Base-by-base conservation (phyloP, 2,888 invertebrate genomes). In the Scaptomyza reducta region DNA sequence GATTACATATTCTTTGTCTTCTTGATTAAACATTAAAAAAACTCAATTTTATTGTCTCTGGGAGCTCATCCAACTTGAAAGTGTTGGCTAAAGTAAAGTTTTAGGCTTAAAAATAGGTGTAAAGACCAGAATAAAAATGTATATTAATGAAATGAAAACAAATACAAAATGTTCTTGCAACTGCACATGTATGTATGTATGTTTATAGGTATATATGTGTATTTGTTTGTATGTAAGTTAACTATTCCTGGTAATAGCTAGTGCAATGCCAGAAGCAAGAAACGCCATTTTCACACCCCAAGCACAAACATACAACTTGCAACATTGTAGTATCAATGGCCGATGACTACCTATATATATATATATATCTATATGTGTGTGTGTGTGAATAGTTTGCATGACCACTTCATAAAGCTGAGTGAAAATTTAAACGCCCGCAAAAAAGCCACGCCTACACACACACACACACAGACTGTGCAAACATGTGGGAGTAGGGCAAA, bases 321-420 rank as follows among this genome's bases (percentile, higher is more conserved):
- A 14, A 54, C n/a, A 46, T 16, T 11, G 22, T 6, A 9, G 11
- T 31, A 46, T 40, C 45, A 50, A 49, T 45, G 53, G 40, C 66
- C 55, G 56, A 50, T 38, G 9, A 25, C 13, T 14, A 16, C 35
- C 10, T 25, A 42, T 6, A 13, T 29, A 38, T 11, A 22, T n/a
- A n/a, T 27, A 13, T 22, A 11, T 50, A 16, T 47, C 10, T 31
- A 35, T 9, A 10, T 25, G 44, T 11, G 14, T 16, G 11, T 51
- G 41, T 60, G 42, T 60, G 60, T 60, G 31, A 9, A 70, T 62
- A 71, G 72, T 67, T 76, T 66, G 63, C 73, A 66, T 73, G 69
- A 80, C 80, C 77, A 80, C 74, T 77, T 80, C 66, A 76, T 76
- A 76, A 79, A 70, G 79, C 70, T 79, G 70, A 77, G 77, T 74